Percentiles rank a stretch among this genome's conserved stretches.
These are phyloP conservation scores for Polypedilum pembai DNA, from an alignment of 1,140 invertebrate genomes.

Conservation along the genomic window DNA sequence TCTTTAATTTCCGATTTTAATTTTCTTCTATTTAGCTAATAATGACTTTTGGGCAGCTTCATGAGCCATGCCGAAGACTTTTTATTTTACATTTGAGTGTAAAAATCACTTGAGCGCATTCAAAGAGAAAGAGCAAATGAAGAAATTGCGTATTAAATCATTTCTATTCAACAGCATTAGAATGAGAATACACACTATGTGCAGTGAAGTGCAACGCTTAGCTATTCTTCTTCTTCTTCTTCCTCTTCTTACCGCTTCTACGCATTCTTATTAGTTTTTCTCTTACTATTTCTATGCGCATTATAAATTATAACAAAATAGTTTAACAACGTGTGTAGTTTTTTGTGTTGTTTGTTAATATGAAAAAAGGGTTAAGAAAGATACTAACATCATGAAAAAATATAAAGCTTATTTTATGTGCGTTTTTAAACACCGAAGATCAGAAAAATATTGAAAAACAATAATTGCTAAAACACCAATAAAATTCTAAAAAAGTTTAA, in stretches of 20 bases:
- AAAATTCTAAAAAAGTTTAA: too few relatives aligned
- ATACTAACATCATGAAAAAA: too few relatives aligned
- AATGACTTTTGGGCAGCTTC: constrained; percentile 1
- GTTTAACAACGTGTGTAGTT: too few relatives aligned
- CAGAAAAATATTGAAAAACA: too few relatives aligned
- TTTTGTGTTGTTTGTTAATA: too few relatives aligned
- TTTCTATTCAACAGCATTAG: neutral
- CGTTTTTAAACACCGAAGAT: too few relatives aligned
- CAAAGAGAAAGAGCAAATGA: neutral
- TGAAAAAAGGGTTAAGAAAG: too few relatives aligned
- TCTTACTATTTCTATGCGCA: neutral
- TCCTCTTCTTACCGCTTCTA: neutral
- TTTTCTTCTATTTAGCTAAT: neutral
- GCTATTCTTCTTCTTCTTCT: neutral
- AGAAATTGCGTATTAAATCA: constrained; percentile 23
- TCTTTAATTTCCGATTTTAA: neutral
- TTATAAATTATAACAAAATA: neutral
- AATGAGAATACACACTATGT: neutral
- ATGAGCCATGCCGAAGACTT: neutral
- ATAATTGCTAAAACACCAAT: too few relatives aligned
- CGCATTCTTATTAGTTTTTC: constrained; percentile 9
- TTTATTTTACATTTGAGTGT: neutral
- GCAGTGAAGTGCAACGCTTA: neutral
- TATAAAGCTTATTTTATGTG: too few relatives aligned
- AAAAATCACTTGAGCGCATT: constrained; percentile 23